Evolutionary conservation across 2,888 invertebrate species (phyloP).

Genomic region (Dilophus febrilis): DNA sequence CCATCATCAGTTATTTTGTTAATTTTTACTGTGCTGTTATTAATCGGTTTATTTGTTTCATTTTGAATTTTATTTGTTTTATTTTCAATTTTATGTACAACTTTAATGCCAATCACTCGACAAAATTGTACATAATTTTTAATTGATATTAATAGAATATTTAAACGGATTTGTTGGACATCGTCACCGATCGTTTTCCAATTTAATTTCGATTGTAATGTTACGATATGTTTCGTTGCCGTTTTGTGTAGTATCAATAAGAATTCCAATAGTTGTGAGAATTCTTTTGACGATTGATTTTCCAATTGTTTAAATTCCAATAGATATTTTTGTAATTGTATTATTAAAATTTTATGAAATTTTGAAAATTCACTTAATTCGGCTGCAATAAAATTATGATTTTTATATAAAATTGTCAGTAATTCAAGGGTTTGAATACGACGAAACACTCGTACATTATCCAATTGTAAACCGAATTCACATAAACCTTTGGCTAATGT

Average conservation of each 20-base stretch:
- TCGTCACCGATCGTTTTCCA: neutral
- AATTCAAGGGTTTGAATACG: constrained; percentile 50
- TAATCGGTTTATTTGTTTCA: constrained; percentile 11
- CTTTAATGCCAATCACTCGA: neutral
- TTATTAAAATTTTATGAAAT: constrained; percentile 15
- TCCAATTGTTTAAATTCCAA: constrained; percentile 7
- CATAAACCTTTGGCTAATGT: constrained; percentile 38
- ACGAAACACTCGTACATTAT: constrained; percentile 41
- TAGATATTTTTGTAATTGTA: constrained; percentile 12
- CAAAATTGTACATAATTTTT: constrained; percentile 2
- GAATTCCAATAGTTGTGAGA: constrained; percentile 4
- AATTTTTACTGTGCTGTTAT: constrained; percentile 6
- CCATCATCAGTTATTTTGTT: constrained; percentile 4
- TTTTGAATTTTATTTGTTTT: neutral
- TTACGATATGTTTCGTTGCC: neutral
- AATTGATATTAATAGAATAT: neutral
- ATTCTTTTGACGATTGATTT: constrained; percentile 5
- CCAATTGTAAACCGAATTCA: constrained; percentile 36
- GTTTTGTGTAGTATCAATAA: constrained; percentile 4
- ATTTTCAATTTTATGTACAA: constrained; percentile 2
- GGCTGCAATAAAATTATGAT: constrained; percentile 22
- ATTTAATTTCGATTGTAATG: constrained; percentile 3
- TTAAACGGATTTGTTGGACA: constrained; percentile 1
- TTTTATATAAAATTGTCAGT: constrained; percentile 43
- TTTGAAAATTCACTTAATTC: constrained; percentile 13